phyloP scores from a whole-genome alignment of 2,888 invertebrate genomes.

The Orgyia antiqua region DNA sequence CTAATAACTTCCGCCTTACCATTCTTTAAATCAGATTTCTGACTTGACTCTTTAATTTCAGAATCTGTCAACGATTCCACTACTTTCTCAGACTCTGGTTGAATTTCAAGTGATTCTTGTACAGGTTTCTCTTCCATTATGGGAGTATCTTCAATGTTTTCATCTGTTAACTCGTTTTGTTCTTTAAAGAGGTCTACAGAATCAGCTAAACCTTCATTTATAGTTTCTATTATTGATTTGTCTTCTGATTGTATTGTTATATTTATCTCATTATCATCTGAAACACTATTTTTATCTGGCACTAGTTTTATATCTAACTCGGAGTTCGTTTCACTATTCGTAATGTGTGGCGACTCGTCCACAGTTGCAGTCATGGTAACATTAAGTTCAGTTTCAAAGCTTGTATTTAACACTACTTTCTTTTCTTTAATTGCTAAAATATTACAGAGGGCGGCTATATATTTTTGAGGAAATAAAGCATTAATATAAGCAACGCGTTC shows the following conservation, averaged over 20 bases:
- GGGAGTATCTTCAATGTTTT: constrained; percentile 42
- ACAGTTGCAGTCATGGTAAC: constrained; percentile 65
- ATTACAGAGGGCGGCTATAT: constrained; percentile 88
- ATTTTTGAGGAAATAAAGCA: constrained; percentile 81
- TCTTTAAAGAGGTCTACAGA: constrained; percentile 48
- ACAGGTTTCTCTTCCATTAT: constrained; percentile 39
- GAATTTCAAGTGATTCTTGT: constrained; percentile 36
- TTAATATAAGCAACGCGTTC: constrained; percentile 78
- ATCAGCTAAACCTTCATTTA: constrained; percentile 34
- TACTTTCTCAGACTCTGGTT: constrained; percentile 37
- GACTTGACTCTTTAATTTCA: constrained; percentile 41
- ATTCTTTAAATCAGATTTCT: constrained; percentile 45
- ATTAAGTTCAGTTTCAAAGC: constrained; percentile 73
- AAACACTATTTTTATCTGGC: constrained; percentile 48
- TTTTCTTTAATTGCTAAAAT: constrained; percentile 82
- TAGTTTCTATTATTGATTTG: constrained; percentile 37
- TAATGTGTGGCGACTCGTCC: constrained; percentile 51
- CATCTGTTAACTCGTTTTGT: constrained; percentile 38
- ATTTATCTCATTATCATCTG: constrained; percentile 50
- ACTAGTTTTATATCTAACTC: constrained; percentile 55
- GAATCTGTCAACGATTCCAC: constrained; percentile 34
- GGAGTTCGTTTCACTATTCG: constrained; percentile 49
- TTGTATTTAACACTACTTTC: constrained; percentile 81
- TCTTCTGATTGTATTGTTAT: constrained; percentile 50
- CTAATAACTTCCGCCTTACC: constrained; percentile 38